Base-by-base conservation (phyloP, 2,888 invertebrate species). In the Stenodera caucasica region DNA sequence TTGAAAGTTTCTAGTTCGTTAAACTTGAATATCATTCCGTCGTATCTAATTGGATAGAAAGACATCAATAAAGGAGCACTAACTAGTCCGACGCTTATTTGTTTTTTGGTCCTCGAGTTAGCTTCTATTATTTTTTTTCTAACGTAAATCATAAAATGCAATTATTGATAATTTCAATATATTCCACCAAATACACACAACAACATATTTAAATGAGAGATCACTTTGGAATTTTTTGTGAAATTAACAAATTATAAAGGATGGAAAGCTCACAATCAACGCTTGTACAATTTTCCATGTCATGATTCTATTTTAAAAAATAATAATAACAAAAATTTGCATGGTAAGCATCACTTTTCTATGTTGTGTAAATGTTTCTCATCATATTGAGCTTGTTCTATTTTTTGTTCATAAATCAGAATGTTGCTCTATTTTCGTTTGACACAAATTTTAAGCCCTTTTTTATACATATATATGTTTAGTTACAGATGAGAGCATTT, bases 401-500 rank as follows among this genome's bases (percentile, higher is more conserved):
- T 26, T 45, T 45, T 15, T 49, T 26, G 55, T 26, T 26, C 12
- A 7, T 40, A 40, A 18, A 49, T 15, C 11, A 61, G 51, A 57
- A 61, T 55, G 33, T 56, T 59, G 11, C 26, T 49, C 33, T 33
- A 53, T 60, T 32, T 49, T 32, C 11, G 11, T 32, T 21, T n/a
- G 49, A 12, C n/a, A 49, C 58, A 9, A 62, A 62, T 58, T 62
- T 63, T 57, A 53, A 67, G 64, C 67, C 65, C 61, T 62, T 58
- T 63, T n/a, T n/a, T n/a, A n/a, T n/a, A n/a, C n/a, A 70, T 67
- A 21, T 69, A 57, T 72, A 66, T 78, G 68, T 78, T 75, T 71
- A 81, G 81, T 81, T 80, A 78, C 81, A 79, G 81, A 82, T 76
- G 82, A 82, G 71, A 80, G 79, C 73, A 75, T 79, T 72, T 80